Evolutionary conservation across 2,797 vertebrate species (phyloP).

Genomic region (Coccyzus lansbergi): DNA sequence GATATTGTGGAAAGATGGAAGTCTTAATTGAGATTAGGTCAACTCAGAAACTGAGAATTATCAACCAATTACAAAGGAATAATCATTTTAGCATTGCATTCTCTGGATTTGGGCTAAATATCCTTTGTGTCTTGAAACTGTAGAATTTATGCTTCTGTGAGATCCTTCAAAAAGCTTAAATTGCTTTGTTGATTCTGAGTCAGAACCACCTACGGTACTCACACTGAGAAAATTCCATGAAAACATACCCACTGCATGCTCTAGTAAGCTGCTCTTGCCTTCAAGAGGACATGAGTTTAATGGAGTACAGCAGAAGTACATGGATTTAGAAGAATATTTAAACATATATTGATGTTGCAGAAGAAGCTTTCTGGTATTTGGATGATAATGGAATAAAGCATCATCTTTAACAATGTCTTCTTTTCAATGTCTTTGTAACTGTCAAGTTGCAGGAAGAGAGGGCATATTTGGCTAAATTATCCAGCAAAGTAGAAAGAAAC

Average conservation of each 20-base stretch:
- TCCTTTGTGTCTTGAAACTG: not conserved
- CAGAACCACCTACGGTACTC: not conserved
- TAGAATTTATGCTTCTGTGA: not conserved
- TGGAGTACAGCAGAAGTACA: not conserved
- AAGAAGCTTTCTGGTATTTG: not conserved
- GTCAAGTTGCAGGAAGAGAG: not conserved
- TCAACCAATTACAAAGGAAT: not conserved
- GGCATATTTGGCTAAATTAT: not conserved
- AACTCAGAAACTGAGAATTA: not conserved
- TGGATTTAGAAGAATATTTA: not conserved
- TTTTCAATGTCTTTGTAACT: not conserved
- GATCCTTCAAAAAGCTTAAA: not conserved
- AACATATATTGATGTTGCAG: not conserved
- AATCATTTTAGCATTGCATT: not conserved
- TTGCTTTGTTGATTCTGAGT: not conserved
- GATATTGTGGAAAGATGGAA: rapidly evolving
- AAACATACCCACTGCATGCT: not conserved
- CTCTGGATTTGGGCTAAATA: not conserved
- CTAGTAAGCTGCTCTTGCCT: not conserved
- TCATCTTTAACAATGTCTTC: not conserved
- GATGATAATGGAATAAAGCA: not conserved
- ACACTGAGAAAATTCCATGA: not conserved
- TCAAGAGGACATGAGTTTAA: not conserved
- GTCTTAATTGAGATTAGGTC: not conserved
- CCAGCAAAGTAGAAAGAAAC: not conserved